Percentiles rank a stretch among this genome's conserved stretches.
Evolutionary conservation across 2,888 invertebrate species (phyloP).

Genomic region (Pristionchus maxplancki): DNA sequence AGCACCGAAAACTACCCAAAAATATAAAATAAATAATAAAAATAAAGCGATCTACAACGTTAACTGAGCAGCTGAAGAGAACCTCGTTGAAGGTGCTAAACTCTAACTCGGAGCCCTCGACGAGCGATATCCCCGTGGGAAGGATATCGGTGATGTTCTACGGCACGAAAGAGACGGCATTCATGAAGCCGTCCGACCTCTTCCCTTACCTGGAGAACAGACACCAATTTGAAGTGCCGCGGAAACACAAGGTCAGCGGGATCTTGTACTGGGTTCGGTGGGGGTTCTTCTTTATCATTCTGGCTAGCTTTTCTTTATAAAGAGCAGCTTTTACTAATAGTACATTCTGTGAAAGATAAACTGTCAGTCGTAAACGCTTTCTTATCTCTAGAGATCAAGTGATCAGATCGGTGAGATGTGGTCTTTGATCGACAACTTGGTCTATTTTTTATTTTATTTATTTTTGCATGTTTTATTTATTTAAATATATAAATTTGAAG

Average conservation of each 20-base stretch:
- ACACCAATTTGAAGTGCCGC: constrained; percentile 61
- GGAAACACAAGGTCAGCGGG: constrained; percentile 65
- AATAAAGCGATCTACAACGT: background rate
- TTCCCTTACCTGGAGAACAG: constrained; percentile 63
- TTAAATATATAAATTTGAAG: constrained; percentile 29
- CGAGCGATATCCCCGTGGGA: constrained; percentile 60
- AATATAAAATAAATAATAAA: background rate
- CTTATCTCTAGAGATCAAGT: too few species aligned
- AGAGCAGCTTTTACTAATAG: background rate
- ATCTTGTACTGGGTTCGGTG: background rate
- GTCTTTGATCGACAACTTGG: background rate
- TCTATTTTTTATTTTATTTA: background rate
- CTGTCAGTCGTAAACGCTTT: background rate
- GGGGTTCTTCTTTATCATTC: too few species aligned
- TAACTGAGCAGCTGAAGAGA: too few species aligned
- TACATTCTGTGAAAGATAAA: background rate
- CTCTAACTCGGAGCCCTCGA: constrained; percentile 53
- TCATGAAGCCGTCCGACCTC: constrained; percentile 69
- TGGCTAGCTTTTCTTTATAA: too few species aligned
- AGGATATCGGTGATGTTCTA: constrained; percentile 71
- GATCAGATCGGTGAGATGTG: too few species aligned
- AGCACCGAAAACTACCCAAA: background rate
- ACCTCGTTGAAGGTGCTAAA: constrained; percentile 55
- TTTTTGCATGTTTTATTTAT: constrained; percentile 41
- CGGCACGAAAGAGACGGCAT: constrained; percentile 74